Evolutionary conservation across 2,888 invertebrate genomes (phyloP).

Genomic region (Parapristionchus giblindavisi): DNA sequence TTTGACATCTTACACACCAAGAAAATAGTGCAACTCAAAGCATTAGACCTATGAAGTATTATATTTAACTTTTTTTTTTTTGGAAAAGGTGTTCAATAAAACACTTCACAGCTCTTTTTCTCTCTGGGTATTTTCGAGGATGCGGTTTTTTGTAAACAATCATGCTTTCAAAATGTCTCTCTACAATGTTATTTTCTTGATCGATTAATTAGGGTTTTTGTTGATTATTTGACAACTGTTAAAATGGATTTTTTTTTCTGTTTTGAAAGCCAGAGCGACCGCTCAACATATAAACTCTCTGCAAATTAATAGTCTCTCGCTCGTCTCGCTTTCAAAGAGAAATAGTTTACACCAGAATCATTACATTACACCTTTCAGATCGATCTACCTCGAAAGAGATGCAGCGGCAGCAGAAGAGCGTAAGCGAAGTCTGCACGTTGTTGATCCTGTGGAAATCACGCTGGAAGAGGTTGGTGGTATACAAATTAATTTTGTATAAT

Average conservation of each 20-base stretch:
- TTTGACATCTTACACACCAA: too few species aligned
- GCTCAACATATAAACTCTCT: too few species aligned
- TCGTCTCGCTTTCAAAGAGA: too few species aligned
- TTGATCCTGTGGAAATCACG: conserved; percentile 25
- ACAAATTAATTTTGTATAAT: neutral
- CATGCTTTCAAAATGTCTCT: neutral
- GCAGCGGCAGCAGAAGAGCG: conserved; percentile 27
- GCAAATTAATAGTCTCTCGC: too few species aligned
- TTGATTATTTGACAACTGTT: too few species aligned
- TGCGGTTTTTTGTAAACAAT: neutral
- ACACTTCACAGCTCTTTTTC: neutral
- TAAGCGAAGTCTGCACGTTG: conserved; percentile 29
- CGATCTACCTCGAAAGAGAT: conserved; percentile 23
- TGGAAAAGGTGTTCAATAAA: neutral
- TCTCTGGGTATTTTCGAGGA: neutral
- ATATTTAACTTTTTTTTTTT: too few species aligned
- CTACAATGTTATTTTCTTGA: neutral
- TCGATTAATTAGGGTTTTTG: too few species aligned
- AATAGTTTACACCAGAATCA: too few species aligned
- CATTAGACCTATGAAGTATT: too few species aligned
- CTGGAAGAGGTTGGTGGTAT: conserved; percentile 11
- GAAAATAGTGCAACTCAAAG: too few species aligned
- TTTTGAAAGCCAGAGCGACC: too few species aligned
- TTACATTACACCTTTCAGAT: conserved; percentile 1
- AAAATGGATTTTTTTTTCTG: neutral